Percentiles rank a stretch among this genome's conserved stretches.
Evolutionary conservation across 2,113 vertebrate genomes (phyloP).

Genomic region (Helogale parvula): DNA sequence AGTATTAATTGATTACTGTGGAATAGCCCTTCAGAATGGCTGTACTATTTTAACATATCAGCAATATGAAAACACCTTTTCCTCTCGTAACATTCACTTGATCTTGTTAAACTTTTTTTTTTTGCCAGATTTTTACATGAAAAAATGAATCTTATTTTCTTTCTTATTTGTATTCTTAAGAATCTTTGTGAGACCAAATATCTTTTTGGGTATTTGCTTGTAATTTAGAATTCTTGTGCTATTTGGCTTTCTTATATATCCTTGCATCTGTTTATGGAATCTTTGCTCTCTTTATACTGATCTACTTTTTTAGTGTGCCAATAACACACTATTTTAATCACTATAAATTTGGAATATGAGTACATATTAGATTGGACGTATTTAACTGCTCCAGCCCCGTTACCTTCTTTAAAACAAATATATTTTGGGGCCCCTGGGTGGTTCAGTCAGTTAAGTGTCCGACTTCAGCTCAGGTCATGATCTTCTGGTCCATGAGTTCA

Average conservation of each 20-base stretch:
- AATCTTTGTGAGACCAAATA: not conserved
- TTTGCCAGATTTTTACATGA: not conserved
- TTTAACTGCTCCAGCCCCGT: not conserved
- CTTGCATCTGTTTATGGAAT: not conserved
- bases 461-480: too few relatives aligned
- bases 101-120: not conserved
- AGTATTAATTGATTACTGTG: not conserved
- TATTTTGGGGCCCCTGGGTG: not conserved
- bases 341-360: not conserved
- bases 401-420: not conserved
- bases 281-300: not conserved
- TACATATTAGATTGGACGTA: not conserved
- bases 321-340: not conserved
- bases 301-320: not conserved
- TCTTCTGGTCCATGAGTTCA: too few relatives aligned
- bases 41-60: not conserved
- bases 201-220: not conserved
- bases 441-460: too few relatives aligned
- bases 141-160: not conserved
- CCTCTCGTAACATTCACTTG: not conserved
- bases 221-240: not conserved
- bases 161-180: not conserved
- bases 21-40: not conserved
- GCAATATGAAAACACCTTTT: not conserved
- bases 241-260: not conserved